Evolutionary conservation across 2,797 vertebrate genomes (phyloP), one percentile per base, ranked within the genome.

Genomic region (Spheniscus humboldti): DNA sequence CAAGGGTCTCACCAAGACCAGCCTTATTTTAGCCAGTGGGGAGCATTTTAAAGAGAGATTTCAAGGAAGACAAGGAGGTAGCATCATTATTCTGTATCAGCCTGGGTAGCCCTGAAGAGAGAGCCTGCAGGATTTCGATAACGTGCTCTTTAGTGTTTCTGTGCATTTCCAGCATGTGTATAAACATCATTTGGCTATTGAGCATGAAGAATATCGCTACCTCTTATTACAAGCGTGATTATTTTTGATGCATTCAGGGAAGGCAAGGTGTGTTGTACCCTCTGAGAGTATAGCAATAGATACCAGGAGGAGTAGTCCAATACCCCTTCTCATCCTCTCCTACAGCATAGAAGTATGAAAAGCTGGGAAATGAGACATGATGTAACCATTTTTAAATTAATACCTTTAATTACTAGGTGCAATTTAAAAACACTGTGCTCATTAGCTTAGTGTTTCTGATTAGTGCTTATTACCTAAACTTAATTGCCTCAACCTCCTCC

Each of bases 141-240:
- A 25, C 0, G 0, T 17, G 8, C 8, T 67, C 17, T 7, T 48
- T 28, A 19, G 1, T 53, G 8, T 53, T 67, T 50, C 87, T 6
- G 13, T 28, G 35, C 0, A 2, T 62, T 76, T 33, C 82, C 86
- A 50, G 68, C 37, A 7, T 8, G 47, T 4, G 25, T 0, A 12
- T 64, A n/a, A 45, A 16, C 11, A 3, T 18, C 10, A 0, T 10
- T 11, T 41, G 47, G 16, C 43, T 64, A 9, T 1, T 2, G 25
- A 77, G 41, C 47, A 13, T 14, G 47, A 39, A 43, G 41, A 82
- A 4, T 30, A 45, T 27, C 3, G 1, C 67, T 48, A 0, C 45
- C 56, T 88, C 23, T 66, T 14, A 13, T 13, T 80, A 66, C 43
- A 28, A 6, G 2, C 5, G 5, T 2, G 63, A 22, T 63, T 13